Conservation (phyloP, 92 coral and sea anemone species). For the Epizoanthus fatuus region DNA sequence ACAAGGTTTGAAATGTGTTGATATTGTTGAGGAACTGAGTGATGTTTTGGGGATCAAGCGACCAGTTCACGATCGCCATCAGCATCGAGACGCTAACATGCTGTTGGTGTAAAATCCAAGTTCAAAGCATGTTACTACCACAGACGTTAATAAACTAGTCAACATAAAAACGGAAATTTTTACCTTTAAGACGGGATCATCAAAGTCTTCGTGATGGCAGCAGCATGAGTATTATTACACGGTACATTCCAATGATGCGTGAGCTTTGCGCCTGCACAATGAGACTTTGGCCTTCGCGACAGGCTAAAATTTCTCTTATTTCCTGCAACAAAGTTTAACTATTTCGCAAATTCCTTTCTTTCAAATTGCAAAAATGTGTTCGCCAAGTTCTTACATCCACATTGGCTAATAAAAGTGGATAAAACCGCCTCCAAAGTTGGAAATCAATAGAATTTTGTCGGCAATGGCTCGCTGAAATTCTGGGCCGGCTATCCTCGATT, state of each 20-base stretch:
- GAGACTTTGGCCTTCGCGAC: slow-evolving; percentile 1
- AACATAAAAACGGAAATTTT: neutral
- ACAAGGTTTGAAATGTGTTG: neutral
- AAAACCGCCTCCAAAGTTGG: neutral
- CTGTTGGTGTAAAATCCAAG: neutral
- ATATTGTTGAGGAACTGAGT: neutral
- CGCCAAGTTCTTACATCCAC: neutral
- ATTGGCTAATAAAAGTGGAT: neutral
- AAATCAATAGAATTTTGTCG: neutral
- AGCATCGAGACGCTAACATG: neutral
- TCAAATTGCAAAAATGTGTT: neutral
- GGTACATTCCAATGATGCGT: slow-evolving; percentile 26
- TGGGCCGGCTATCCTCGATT: slow-evolving; percentile 35
- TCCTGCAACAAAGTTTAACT: neutral
- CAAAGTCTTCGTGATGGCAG: neutral
- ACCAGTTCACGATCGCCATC: neutral
- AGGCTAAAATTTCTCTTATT: neutral
- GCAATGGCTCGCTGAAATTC: slow-evolving; percentile 21
- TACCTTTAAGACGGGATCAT: slow-evolving; percentile 31
- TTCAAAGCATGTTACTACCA: neutral
- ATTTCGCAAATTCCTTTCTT: slow-evolving; percentile 13
- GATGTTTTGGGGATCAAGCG: neutral
- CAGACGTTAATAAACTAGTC: neutral
- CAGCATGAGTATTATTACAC: neutral
- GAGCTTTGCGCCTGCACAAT: neutral